Base-by-base conservation (phyloP, 1,140 invertebrate genomes). In the Drosophila baimaii region DNA sequence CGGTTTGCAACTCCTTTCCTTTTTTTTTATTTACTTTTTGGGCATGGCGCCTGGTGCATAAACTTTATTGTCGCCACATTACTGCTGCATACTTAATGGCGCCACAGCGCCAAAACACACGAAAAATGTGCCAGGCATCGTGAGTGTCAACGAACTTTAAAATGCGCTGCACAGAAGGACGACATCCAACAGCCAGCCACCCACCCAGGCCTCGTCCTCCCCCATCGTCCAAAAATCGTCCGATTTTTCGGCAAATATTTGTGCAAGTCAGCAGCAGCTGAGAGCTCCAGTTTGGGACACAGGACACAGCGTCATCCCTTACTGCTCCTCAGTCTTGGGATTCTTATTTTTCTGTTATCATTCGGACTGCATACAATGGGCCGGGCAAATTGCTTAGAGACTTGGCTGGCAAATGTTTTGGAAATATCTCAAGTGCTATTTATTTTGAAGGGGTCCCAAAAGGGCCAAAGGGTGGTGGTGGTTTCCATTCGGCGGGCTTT, bases 1-100 rank as follows among this genome's bases (percentile, higher is more conserved):
- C 49, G 9, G 68, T 52, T 43, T 31, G 35, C 29, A 66, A 35
- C 29, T 65, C 65, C 44, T 43, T 66, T 46, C 29, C 9, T 19
- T 76, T 19, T 17, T 49, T 5, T 10, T 10, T 5, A 1, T 35
- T 29, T 39, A n/a, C 61, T 49, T 51, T 59, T 65, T 51, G 44
- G 27, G 35, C 35, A 23, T 81, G 85, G 77, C 66, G 77, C 77
- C 77, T n/a, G 73, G 6, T 46, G 56, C 80, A 84, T 85, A 89
- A 89, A 90, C 65, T 89, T 89, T 89, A 89, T 89, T 89, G 84
- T 89, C 85, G 84, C 85, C 85, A 84, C 74, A 81, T 76, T 89
- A 71, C 68, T 55, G 81, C 78, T 89, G 85, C 85, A 89, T 84
- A 75, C 85, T 90, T 81, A 29, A 62, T 37, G 84, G 84, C 84